These are phyloP conservation scores for Eupithecia dodoneata DNA, from an alignment of 2,888 invertebrate species.

Conservation along the genomic window DNA sequence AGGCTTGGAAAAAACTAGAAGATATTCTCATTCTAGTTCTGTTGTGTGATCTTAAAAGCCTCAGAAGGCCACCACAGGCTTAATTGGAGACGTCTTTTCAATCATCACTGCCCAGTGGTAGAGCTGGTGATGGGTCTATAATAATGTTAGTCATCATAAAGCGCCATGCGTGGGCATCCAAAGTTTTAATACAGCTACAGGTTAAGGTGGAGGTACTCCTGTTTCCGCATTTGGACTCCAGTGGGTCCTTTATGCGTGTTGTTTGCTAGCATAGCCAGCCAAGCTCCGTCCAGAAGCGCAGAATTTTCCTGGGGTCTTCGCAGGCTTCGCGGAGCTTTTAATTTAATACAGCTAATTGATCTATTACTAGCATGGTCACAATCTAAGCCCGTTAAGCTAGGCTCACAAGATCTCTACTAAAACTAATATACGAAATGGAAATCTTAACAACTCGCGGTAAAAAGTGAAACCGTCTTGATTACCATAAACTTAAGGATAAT, in stretches of 20 bases:
- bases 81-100: background rate
- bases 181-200: background rate
- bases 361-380: background rate
- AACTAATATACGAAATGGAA: conserved; percentile 23
- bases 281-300: too few relatives aligned
- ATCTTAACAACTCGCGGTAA: conserved; percentile 27
- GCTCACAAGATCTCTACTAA: conserved; percentile 1
- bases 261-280: too few relatives aligned
- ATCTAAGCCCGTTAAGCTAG: background rate
- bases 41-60: background rate
- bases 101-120: background rate
- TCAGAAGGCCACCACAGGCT: background rate
- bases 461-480: conserved; percentile 41
- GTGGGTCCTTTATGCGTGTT: too few relatives aligned
- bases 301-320: too few relatives aligned
- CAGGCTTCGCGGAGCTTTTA: too few relatives aligned
- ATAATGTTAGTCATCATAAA: too few relatives aligned
- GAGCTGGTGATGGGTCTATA: background rate
- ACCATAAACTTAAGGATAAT: conserved; percentile 41
- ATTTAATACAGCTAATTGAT: background rate
- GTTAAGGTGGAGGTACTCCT: too few relatives aligned
- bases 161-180: background rate
- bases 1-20: background rate
- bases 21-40: background rate
- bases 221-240: too few relatives aligned